phyloP scores from a whole-genome alignment of 2,113 vertebrate genomes.

The Tonatia bakeri region DNA sequence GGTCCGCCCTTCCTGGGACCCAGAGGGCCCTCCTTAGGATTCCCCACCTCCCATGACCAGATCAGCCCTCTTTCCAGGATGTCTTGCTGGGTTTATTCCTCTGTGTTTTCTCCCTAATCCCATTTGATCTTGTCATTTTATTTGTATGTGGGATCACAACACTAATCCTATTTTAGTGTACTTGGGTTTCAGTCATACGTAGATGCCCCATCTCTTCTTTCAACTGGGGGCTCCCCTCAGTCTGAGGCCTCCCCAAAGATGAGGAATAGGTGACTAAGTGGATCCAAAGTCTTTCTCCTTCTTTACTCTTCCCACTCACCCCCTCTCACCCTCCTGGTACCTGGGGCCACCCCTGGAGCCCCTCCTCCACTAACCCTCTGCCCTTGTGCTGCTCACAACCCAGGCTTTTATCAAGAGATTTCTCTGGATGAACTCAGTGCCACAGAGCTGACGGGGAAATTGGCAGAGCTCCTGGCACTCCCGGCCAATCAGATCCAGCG shows the following conservation, averaged over 20 bases:
- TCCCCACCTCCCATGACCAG: not conserved
- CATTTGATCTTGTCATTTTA: not conserved
- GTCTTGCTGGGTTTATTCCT: not conserved
- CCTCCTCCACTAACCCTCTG: not conserved
- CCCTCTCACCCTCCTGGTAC: not conserved
- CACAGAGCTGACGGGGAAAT: slow-evolving; percentile 58
- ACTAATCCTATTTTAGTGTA: not conserved
- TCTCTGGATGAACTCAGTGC: slow-evolving; percentile 73
- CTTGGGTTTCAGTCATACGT: not conserved
- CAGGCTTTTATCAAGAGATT: slow-evolving; percentile 72
- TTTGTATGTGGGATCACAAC: not conserved
- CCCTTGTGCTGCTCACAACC: not conserved
- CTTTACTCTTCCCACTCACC: not conserved
- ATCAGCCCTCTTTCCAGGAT: not conserved
- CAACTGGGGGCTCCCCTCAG: not conserved
- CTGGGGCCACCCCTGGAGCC: not conserved
- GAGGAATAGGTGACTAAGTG: not conserved
- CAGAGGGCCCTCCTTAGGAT: not conserved
- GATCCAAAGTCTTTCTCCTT: not conserved
- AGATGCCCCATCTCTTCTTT: not conserved
- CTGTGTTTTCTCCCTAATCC: not conserved
- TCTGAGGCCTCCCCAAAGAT: not conserved
- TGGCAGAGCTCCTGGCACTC: slow-evolving; percentile 71
- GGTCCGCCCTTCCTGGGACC: not conserved
- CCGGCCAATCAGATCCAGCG: slow-evolving; percentile 62